A percentile compares a stretch with the other conserved stretches of the same genome.
Evolutionary conservation across 2,797 vertebrate species (phyloP).

Genomic region (Falco concolor): DNA sequence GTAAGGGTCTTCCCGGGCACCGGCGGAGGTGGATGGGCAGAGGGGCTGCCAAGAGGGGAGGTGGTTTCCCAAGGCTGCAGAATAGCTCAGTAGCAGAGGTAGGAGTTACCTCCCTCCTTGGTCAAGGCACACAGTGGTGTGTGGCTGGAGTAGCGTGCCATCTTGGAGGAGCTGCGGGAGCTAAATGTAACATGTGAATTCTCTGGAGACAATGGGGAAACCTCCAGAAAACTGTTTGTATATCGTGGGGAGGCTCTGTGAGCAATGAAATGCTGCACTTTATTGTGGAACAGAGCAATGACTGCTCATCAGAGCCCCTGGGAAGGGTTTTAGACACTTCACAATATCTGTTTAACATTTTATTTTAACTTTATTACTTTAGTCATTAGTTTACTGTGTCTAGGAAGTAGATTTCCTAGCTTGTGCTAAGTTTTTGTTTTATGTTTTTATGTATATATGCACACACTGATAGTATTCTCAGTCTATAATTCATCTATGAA

Average conservation of each 20-base stretch:
- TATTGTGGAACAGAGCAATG: not conserved
- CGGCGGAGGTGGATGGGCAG: not conserved
- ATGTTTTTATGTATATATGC: not conserved
- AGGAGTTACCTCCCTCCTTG: not conserved
- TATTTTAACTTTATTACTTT: not conserved
- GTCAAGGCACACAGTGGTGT: fast-evolving
- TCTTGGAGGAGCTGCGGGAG: not conserved
- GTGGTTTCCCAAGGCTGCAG: not conserved
- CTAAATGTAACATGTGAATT: not conserved
- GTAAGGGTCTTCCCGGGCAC: fast-evolving
- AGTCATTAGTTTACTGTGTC: not conserved
- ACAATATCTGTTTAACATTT: not conserved
- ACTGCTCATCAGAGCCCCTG: not conserved
- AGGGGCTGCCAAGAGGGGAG: not conserved
- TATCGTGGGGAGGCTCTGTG: not conserved
- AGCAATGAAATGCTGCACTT: not conserved
- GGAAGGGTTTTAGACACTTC: not conserved
- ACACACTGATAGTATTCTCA: not conserved
- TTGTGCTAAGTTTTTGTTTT: not conserved
- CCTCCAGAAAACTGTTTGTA: not conserved
- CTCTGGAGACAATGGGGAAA: not conserved
- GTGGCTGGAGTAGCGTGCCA: not conserved
- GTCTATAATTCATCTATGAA: conserved; percentile 7
- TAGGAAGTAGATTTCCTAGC: not conserved
- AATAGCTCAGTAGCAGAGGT: not conserved